Percentiles rank a stretch among this genome's conserved stretches.
phyloP scores from a whole-genome alignment of 2,113 vertebrate species.

The Antigone vipio region DNA sequence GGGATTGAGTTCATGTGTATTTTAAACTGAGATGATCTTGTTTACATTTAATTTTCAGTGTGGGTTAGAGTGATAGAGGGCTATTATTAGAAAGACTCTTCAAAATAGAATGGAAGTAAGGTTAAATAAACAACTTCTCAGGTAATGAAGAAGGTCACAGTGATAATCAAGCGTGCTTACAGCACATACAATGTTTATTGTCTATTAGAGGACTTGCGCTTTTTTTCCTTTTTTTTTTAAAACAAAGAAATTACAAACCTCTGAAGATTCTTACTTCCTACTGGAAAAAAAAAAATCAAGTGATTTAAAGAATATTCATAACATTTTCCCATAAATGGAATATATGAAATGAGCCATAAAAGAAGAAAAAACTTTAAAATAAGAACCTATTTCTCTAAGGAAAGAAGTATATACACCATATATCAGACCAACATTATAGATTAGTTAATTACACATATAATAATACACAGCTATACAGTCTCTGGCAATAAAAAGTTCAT shows the following conservation, averaged over 20 bases:
- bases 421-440: conserved; percentile 6
- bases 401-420: background rate
- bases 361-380: conserved; percentile 24
- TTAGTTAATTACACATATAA: conserved; percentile 42
- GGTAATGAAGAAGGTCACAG: conserved; percentile 9
- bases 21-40: background rate
- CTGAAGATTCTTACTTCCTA: background rate
- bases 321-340: background rate
- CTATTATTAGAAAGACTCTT: background rate
- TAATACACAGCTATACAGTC: background rate
- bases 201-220: background rate
- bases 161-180: background rate
- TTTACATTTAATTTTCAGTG: background rate
- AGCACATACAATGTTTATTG: background rate
- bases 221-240: background rate
- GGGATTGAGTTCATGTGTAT: background rate
- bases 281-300: background rate
- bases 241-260: background rate
- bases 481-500: conserved; percentile 18
- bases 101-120: background rate
- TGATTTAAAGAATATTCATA: background rate
- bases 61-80: background rate
- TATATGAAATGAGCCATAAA: background rate
- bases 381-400: background rate
- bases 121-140: background rate